Percentiles rank a stretch among this genome's conserved stretches.
Evolutionary conservation across 2,888 invertebrate genomes (phyloP).

Genomic region (Drymonia ruficornis): DNA sequence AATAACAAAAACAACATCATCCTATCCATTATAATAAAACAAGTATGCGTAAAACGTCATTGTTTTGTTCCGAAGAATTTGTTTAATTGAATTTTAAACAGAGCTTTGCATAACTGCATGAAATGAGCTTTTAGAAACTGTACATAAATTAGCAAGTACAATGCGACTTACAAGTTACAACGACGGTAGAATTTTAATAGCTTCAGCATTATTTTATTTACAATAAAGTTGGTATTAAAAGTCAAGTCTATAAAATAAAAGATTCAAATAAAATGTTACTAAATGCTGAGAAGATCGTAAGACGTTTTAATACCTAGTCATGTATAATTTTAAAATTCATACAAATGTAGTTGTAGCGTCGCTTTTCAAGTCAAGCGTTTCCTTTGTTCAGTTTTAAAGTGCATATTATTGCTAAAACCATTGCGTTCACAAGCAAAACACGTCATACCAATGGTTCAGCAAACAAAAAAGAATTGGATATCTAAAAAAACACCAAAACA

Average conservation of each 20-base stretch:
- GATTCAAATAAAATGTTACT: conserved; percentile 2
- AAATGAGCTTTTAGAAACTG: conserved; percentile 6
- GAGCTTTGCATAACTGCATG: conserved; percentile 6
- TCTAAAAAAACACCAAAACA: no score
- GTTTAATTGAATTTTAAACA: conserved; percentile 7
- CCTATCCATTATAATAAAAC: not conserved
- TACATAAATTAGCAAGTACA: conserved; percentile 8
- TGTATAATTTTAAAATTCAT: no score
- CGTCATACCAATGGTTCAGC: no score
- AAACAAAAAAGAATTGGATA: not conserved
- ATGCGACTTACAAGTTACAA: conserved; percentile 5
- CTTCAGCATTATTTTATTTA: not conserved
- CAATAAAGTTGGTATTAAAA: not conserved
- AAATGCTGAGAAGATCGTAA: not conserved
- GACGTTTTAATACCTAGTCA: not conserved
- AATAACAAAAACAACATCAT: not conserved
- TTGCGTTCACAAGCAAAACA: not conserved
- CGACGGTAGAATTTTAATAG: conserved; percentile 5
- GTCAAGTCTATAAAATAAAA: not conserved
- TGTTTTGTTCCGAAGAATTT: conserved; percentile 3
- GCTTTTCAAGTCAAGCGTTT: no score
- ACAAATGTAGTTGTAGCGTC: no score
- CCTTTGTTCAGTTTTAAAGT: not conserved
- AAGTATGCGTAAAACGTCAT: not conserved
- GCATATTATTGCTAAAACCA: not conserved